Base-by-base conservation (phyloP, 1,140 invertebrate species). In the Drosophila hydei region DNA sequence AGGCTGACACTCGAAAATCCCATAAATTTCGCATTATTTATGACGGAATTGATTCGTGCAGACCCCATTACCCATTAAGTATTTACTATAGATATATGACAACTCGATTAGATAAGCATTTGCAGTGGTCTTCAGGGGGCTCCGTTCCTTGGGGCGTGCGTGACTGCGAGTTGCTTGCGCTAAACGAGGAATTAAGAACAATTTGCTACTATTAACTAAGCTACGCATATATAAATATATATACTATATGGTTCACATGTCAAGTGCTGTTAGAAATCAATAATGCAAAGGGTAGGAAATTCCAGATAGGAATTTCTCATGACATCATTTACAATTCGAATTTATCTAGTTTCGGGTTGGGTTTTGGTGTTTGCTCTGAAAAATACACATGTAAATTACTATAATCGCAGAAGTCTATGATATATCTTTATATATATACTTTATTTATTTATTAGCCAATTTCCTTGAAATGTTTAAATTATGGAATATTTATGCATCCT, bases 11-110 rank as follows among this genome's bases (percentile, higher is more conserved):
- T 30, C 23, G 30, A n/a, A 58, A 50, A 25, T 19, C 68, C 18
- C 61, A 51, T 61, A 27, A 68, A 61, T 61, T 60, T 59, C 18
- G 6, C 33, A 40, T 70, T 64, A 71, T 71, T 64, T 56, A 64
- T 63, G 50, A 63, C 50, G 50, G 36, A 14, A 56, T 23, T 25
- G 36, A 7, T 48, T 8, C n/a, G 14, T 14, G 3, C n/a, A 11
- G 21, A 54, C n/a, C 5, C 5, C 27, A 21, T 19, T 25, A 9
- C 14, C 12, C 36, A 40, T 14, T 42, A 42, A 42, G 6, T n/a
- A 18, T 19, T 18, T 30, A 27, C 21, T 36, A 11, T n/a, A n/a
- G 3, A 36, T 36, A 36, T 40, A 42, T 18, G 19, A n/a, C 45
- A 47, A 11, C 18, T 2, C n/a, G 47, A 50, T 51, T 50, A 50